phyloP scores from a whole-genome alignment of 92 coral and sea anemone species.

The Actinernus sp. region DNA sequence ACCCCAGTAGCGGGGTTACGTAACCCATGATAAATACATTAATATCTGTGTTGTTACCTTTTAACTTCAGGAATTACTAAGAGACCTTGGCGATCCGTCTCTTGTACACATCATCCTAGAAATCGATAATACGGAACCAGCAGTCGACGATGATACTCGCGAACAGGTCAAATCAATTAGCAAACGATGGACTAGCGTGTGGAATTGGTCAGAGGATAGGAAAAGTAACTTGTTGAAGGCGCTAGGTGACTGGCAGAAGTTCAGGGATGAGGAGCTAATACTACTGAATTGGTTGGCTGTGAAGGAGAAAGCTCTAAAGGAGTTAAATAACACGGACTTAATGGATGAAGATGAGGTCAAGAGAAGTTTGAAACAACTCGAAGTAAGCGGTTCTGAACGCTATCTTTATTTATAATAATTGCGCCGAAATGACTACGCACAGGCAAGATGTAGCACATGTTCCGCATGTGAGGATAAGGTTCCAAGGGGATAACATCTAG shows the following conservation, averaged over 20 bases:
- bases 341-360: conserved; percentile 85
- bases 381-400: too few relatives aligned
- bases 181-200: conserved; percentile 71
- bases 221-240: conserved; percentile 63
- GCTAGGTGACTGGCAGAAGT: conserved; percentile 77
- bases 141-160: conserved; percentile 58
- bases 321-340: conserved; percentile 75
- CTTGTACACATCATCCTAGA: conserved; percentile 48
- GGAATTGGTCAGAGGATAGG: conserved; percentile 83
- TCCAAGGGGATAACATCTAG: too few relatives aligned
- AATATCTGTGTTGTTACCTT: background rate
- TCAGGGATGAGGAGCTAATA: conserved; percentile 80
- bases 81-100: conserved; percentile 65
- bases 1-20: too few relatives aligned
- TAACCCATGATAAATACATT: too few relatives aligned
- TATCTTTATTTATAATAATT: too few relatives aligned
- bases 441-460: too few relatives aligned
- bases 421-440: too few relatives aligned
- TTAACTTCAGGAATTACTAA: conserved; percentile 61
- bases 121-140: conserved; percentile 68
- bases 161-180: conserved; percentile 51
- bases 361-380: conserved; percentile 46
- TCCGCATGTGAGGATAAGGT: too few relatives aligned
- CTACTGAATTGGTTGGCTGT: conserved; percentile 88
- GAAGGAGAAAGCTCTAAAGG: conserved; percentile 78